These are phyloP conservation scores for Lasioglossum leucozonium DNA, from an alignment of 2,888 invertebrate genomes.

Conservation along the genomic window DNA sequence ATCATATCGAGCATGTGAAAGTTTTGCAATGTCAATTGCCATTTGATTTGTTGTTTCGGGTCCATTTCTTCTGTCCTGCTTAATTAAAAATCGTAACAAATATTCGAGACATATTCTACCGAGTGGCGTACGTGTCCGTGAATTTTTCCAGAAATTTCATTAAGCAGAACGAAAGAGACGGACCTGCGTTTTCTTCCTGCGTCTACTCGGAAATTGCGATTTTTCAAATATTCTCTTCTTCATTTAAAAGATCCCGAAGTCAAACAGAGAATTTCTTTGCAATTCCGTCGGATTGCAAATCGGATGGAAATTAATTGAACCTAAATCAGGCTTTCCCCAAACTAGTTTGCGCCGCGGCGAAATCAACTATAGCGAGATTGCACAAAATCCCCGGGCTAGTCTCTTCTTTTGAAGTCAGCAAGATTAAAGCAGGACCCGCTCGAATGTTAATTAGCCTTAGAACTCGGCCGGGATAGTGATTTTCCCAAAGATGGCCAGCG, in stretches of 20 bases:
- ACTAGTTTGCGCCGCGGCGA: not conserved
- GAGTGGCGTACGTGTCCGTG: not conserved
- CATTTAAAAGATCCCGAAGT: too few species aligned
- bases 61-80: not conserved
- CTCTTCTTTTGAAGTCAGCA: not conserved
- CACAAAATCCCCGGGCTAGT: not conserved
- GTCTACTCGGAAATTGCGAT: too few species aligned
- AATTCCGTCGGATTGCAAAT: not conserved
- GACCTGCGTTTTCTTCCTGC: not conserved
- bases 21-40: not conserved
- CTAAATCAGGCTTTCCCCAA: not conserved
- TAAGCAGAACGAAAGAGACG: not conserved
- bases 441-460: slow-evolving; percentile 7
- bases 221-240: too few species aligned
- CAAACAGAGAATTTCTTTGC: not conserved
- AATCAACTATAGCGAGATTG: not conserved
- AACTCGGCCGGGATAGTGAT: not conserved
- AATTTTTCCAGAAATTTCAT: not conserved
- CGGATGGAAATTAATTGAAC: not conserved
- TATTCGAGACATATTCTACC: not conserved
- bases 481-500: not conserved
- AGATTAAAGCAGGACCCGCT: not conserved
- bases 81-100: not conserved
- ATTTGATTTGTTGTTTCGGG: not conserved
- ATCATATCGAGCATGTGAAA: not conserved